These are phyloP conservation scores for Terrapene triunguis DNA, from an alignment of 2,113 vertebrate genomes.

Conservation along the genomic window DNA sequence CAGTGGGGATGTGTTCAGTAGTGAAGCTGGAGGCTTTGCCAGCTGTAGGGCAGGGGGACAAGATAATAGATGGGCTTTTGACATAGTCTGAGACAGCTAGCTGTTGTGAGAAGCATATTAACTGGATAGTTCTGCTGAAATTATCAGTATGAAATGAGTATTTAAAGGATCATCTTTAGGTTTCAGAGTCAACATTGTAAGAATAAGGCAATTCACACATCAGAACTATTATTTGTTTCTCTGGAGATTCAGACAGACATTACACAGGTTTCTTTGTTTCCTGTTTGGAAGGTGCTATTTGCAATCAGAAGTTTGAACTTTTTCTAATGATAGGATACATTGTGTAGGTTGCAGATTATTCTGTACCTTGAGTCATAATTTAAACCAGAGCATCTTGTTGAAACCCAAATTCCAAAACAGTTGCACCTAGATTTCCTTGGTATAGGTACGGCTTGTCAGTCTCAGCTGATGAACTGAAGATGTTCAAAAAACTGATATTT, in stretches of 20 bases:
- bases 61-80: too few species aligned
- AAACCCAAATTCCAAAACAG: not conserved
- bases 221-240: not conserved
- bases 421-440: not conserved
- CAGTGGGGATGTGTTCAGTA: too few species aligned
- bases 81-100: too few species aligned
- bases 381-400: rapidly evolving
- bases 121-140: not conserved
- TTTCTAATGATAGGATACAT: not conserved
- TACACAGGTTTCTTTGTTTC: not conserved
- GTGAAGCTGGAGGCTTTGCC: too few species aligned
- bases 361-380: not conserved
- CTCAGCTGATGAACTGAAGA: not conserved
- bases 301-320: not conserved
- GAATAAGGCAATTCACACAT: not conserved
- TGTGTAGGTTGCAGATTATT: rapidly evolving
- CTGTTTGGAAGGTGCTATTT: not conserved
- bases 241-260: not conserved
- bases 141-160: not conserved
- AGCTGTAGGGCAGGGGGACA: too few species aligned
- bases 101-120: not conserved
- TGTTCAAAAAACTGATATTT: rapidly evolving
- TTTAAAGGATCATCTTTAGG: not conserved
- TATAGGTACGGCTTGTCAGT: not conserved
- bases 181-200: not conserved